phyloP scores from a whole-genome alignment of 2,113 vertebrate genomes.

The Stegostoma tigrinum region DNA sequence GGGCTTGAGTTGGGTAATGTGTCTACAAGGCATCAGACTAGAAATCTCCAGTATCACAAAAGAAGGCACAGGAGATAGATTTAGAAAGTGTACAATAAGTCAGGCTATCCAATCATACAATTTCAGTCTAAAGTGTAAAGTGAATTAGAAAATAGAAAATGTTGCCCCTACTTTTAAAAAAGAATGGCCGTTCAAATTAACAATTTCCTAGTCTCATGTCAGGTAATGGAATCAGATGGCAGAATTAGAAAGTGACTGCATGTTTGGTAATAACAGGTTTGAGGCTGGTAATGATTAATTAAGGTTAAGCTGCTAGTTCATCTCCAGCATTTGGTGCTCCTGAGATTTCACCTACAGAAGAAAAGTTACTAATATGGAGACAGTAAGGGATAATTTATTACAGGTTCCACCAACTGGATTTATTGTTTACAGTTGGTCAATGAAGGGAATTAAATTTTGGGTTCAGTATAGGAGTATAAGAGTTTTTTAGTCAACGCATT shows the following conservation, averaged over 20 bases:
- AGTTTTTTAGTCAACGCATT: background rate
- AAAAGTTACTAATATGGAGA: background rate
- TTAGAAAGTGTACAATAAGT: background rate
- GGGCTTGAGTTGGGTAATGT: background rate
- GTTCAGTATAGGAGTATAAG: background rate
- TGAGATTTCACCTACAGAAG: background rate
- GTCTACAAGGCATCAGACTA: background rate
- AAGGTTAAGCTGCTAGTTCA: background rate
- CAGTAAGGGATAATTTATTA: background rate
- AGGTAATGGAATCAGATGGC: background rate
- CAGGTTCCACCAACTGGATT: background rate
- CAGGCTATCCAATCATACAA: background rate
- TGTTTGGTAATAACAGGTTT: background rate
- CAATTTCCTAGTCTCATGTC: background rate
- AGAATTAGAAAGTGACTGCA: background rate
- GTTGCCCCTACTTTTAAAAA: background rate
- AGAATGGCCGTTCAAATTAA: background rate
- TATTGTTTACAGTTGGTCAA: background rate
- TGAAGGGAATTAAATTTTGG: background rate
- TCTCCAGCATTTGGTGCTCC: background rate
- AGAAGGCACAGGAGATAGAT: background rate
- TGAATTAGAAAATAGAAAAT: background rate
- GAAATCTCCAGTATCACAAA: background rate
- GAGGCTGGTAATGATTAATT: background rate
- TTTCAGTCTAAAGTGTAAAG: background rate